Percentiles rank a stretch among this genome's conserved stretches.
phyloP scores from a whole-genome alignment of 1,140 invertebrate species.

The Theocolax elegans region DNA sequence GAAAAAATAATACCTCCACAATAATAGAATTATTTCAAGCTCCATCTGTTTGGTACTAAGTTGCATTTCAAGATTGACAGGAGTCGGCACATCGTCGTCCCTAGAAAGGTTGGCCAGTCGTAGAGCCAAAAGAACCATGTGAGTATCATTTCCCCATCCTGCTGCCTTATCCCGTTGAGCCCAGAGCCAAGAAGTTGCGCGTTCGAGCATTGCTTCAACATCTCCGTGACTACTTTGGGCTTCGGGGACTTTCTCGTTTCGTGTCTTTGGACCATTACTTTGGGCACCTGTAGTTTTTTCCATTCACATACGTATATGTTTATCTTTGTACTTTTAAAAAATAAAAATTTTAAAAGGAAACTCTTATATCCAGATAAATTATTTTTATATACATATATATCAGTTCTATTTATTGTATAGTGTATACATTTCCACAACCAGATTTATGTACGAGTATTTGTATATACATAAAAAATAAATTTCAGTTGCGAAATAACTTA shows the following conservation, averaged over 20 bases:
- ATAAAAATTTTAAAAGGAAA: no score
- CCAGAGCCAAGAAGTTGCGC: constrained; percentile 75
- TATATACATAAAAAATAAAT: no score
- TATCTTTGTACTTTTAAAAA: no score
- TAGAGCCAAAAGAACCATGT: constrained; percentile 75
- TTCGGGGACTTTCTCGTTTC: background rate
- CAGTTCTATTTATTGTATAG: no score
- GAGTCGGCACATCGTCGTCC: constrained; percentile 66
- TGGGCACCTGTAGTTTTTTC: background rate
- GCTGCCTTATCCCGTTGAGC: constrained; percentile 76
- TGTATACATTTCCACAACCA: no score
- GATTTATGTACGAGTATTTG: no score
- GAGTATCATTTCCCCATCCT: constrained; percentile 83
- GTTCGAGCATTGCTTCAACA: constrained; percentile 64
- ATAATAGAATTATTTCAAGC: constrained; percentile 81
- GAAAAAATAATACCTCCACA: constrained; percentile 75
- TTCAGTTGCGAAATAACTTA: no score
- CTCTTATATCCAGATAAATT: no score
- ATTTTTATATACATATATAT: no score
- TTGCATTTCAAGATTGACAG: constrained; percentile 74
- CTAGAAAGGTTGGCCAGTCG: constrained; percentile 63
- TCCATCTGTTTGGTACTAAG: constrained; percentile 85
- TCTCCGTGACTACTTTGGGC: constrained; percentile 1
- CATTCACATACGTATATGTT: no score
- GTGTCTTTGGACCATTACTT: background rate